These are phyloP conservation scores for Anolis carolinensis DNA, from an alignment of 2,113 vertebrate genomes.

Conservation along the genomic window DNA sequence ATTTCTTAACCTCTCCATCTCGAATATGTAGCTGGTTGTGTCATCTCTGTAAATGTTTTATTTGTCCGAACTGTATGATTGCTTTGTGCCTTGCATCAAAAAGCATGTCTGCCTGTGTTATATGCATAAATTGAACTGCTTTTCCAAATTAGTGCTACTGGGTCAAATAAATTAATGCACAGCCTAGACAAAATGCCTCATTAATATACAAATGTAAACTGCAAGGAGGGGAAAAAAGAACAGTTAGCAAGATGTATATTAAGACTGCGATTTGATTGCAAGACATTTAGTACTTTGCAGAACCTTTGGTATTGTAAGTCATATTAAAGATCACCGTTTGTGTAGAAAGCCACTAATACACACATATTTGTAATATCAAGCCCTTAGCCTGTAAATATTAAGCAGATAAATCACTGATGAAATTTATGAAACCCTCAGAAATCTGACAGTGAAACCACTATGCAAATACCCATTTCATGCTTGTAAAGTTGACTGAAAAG, in stretches of 20 bases:
- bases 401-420: slow-evolving; percentile 19
- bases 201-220: slow-evolving; percentile 49
- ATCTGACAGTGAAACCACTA: slow-evolving; percentile 31
- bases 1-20: slow-evolving; percentile 62
- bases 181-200: slow-evolving; percentile 45
- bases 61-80: slow-evolving; percentile 50
- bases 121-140: slow-evolving; percentile 18
- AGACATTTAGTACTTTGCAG: slow-evolving; percentile 16
- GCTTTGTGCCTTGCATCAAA: slow-evolving; percentile 46
- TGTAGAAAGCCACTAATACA: background rate
- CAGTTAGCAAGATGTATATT: background rate
- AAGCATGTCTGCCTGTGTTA: slow-evolving; percentile 31
- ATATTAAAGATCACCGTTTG: slow-evolving; percentile 3
- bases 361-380: slow-evolving; percentile 10
- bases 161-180: slow-evolving; percentile 48
- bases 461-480: slow-evolving; percentile 30
- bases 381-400: slow-evolving; percentile 18
- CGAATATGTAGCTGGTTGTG: slow-evolving; percentile 45
- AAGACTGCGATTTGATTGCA: background rate
- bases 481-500: slow-evolving; percentile 28
- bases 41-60: slow-evolving; percentile 58
- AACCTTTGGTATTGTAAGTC: background rate
- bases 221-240: background rate
- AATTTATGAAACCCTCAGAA: slow-evolving; percentile 1
- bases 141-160: slow-evolving; percentile 45